Evolutionary conservation across 2,113 vertebrate species (phyloP).

Genomic region (Pelvicachromis taeniatus): DNA sequence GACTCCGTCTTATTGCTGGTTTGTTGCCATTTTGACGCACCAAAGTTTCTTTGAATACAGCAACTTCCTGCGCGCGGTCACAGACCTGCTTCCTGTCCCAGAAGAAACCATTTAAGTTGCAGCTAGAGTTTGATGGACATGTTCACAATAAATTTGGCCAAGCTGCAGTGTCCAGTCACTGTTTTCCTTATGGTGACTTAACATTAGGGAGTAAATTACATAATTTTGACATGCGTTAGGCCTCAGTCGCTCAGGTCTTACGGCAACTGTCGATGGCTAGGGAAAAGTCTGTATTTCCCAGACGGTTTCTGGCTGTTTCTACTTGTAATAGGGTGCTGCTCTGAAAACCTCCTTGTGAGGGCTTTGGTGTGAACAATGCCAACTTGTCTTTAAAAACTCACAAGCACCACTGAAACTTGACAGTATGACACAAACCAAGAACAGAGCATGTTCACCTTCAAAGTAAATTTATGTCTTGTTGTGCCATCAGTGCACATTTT

Average conservation of each 20-base stretch:
- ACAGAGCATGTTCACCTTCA: neutral
- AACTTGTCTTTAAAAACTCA: neutral
- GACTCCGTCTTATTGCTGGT: neutral
- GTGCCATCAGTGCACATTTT: neutral
- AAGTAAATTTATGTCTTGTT: neutral
- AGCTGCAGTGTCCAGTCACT: neutral
- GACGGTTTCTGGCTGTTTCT: neutral
- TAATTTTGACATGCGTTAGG: neutral
- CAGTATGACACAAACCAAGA: neutral
- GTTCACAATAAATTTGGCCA: neutral
- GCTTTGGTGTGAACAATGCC: neutral
- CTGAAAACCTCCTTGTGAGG: neutral
- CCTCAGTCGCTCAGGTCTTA: neutral
- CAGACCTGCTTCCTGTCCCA: neutral
- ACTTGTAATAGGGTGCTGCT: neutral
- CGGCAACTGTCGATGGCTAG: neutral
- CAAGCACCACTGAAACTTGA: neutral
- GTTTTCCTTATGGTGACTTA: neutral
- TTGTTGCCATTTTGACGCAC: neutral
- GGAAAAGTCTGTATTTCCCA: neutral
- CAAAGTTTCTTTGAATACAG: neutral
- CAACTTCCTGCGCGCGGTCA: neutral
- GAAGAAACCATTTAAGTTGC: neutral
- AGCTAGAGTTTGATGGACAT: neutral
- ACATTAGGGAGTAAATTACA: neutral